Percentiles rank a stretch among this genome's conserved stretches.
Conservation (phyloP, 2,797 vertebrate genomes). For the Poliocrania exsul region DNA sequence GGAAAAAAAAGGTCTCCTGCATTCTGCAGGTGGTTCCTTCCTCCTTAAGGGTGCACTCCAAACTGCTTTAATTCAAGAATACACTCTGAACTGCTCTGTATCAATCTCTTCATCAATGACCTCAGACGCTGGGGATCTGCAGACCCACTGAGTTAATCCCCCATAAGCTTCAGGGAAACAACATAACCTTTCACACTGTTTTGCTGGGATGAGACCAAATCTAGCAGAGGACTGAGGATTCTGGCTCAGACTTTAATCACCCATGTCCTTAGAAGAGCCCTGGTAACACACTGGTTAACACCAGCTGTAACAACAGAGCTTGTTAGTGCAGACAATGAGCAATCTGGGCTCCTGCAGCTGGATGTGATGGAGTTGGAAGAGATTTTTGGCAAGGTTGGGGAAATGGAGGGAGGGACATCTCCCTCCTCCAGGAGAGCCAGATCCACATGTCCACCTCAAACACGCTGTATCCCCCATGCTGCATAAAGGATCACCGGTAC, state of each 20-base stretch:
- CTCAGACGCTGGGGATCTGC: too few relatives aligned
- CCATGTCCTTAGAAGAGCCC: not conserved
- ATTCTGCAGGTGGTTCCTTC: too few relatives aligned
- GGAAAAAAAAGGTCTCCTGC: too few relatives aligned
- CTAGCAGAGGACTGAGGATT: not conserved
- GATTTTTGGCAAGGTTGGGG: not conserved
- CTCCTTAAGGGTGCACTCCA: too few relatives aligned
- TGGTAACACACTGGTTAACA: not conserved
- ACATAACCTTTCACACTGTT: not conserved
- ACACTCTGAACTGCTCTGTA: too few relatives aligned
- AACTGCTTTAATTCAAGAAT: too few relatives aligned
- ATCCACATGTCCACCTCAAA: not conserved
- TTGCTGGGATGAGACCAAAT: not conserved
- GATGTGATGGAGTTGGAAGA: not conserved
- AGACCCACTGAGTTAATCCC: too few relatives aligned
- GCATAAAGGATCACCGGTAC: not conserved
- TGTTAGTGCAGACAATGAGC: not conserved
- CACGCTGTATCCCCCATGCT: not conserved
- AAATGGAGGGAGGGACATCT: not conserved
- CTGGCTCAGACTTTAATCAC: not conserved
- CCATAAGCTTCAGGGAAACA: not conserved
- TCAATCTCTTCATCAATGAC: too few relatives aligned
- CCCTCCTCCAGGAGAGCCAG: not conserved
- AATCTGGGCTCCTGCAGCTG: not conserved
- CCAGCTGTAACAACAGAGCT: not conserved